Conservation (phyloP, 2,113 vertebrate species). For the Scophthalmus maximus region DNA sequence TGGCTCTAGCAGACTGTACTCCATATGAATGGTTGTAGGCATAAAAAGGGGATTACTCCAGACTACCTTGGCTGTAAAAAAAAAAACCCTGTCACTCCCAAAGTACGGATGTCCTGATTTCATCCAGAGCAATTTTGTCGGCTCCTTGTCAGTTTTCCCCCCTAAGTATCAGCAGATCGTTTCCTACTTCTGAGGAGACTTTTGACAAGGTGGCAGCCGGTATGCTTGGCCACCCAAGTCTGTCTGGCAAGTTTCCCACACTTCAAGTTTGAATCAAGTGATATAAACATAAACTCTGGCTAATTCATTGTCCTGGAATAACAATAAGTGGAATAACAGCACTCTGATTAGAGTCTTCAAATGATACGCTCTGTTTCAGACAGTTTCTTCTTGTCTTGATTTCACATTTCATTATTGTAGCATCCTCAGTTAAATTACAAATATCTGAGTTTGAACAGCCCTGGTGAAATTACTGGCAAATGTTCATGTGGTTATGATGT, state of each 20-base stretch:
- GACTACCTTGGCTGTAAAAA: background rate
- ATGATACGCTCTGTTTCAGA: background rate
- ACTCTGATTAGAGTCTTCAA: background rate
- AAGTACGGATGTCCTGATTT: background rate
- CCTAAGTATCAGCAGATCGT: background rate
- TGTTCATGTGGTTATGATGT: too few relatives aligned
- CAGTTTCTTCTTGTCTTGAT: background rate
- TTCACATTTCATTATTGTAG: background rate
- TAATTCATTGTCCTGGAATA: background rate
- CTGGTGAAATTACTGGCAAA: background rate
- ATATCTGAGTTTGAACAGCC: too few relatives aligned
- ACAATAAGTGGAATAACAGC: conserved; percentile 23
- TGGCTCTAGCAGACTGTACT: conserved; percentile 1
- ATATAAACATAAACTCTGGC: background rate
- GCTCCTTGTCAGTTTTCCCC: conserved; percentile 16
- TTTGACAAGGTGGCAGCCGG: background rate
- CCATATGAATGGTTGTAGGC: background rate
- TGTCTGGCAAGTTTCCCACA: conserved; percentile 22
- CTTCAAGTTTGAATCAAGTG: conserved; percentile 1
- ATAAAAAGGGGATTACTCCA: conserved; percentile 35
- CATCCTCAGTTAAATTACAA: too few relatives aligned
- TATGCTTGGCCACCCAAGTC: conserved; percentile 40
- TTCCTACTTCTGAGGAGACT: conserved; percentile 21
- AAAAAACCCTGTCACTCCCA: conserved; percentile 36
- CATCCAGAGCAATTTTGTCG: conserved; percentile 27